phyloP scores from a whole-genome alignment of 2,113 vertebrate species.

The Trogon surrucura region DNA sequence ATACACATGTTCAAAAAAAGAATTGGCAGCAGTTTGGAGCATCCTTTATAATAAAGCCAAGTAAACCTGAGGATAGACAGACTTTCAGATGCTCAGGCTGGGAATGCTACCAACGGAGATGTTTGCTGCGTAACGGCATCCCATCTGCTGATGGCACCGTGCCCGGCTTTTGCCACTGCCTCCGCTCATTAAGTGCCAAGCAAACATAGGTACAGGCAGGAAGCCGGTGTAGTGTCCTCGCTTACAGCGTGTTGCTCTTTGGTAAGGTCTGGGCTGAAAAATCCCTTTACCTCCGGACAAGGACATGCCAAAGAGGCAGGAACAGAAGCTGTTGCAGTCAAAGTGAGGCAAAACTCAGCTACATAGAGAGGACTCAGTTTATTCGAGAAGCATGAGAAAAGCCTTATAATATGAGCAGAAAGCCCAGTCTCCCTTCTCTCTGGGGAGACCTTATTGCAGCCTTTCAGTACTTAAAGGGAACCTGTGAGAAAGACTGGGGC shows the following conservation, averaged over 20 bases:
- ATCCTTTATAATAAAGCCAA: conserved; percentile 48
- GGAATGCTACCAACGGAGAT: conserved; percentile 19
- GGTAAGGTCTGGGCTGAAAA: neutral
- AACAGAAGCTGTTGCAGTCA: neutral
- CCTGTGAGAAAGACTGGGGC: too few relatives aligned
- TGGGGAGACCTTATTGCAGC: too few relatives aligned
- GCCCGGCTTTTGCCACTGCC: conserved; percentile 35
- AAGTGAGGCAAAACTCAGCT: neutral
- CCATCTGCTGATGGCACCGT: conserved; percentile 49
- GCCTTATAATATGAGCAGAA: neutral
- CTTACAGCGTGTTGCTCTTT: neutral
- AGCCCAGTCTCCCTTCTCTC: neutral
- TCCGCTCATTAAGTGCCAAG: conserved; percentile 3
- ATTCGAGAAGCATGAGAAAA: neutral
- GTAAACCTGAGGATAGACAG: conserved; percentile 44
- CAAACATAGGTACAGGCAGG: conserved; percentile 11
- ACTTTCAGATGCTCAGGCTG: conserved; percentile 42
- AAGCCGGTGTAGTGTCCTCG: neutral
- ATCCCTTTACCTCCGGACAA: neutral
- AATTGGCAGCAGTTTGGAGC: neutral
- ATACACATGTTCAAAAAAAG: conserved; percentile 33
- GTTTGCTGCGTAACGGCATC: neutral
- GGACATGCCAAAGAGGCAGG: neutral
- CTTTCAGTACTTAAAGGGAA: too few relatives aligned
- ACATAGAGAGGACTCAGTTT: neutral